Percentiles rank a stretch among this genome's conserved stretches.
Conservation (phyloP, 2,888 invertebrate genomes). For the Ochlodes sylvanus region DNA sequence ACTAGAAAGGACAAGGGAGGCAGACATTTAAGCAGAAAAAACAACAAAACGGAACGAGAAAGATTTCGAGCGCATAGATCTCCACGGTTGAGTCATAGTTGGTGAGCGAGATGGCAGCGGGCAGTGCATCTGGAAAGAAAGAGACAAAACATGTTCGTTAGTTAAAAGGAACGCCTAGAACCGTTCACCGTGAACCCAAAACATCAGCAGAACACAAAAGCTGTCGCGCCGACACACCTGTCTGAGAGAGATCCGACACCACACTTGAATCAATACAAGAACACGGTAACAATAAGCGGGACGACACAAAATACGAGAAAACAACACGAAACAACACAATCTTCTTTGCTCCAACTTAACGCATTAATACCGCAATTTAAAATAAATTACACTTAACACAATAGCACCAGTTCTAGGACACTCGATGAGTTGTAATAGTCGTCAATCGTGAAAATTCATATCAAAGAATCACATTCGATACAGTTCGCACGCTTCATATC, state of each 20-base stretch:
- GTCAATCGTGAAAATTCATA: too few relatives aligned
- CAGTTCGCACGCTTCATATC: background rate
- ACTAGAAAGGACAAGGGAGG: constrained; percentile 39
- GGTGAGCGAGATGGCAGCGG: constrained; percentile 58
- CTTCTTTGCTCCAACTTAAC: constrained; percentile 5
- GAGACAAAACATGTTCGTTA: constrained; percentile 74
- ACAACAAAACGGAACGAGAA: constrained; percentile 22
- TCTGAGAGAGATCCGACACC: constrained; percentile 67
- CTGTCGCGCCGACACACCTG: constrained; percentile 57
- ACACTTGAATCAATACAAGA: constrained; percentile 65
- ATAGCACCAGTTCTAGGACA: background rate
- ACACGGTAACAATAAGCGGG: constrained; percentile 58
- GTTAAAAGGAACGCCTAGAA: constrained; percentile 57
- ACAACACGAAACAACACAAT: constrained; percentile 26
- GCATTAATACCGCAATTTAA: background rate
- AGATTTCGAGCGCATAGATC: constrained; percentile 37
- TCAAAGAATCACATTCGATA: background rate
- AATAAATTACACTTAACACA: background rate
- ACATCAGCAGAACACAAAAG: constrained; percentile 67
- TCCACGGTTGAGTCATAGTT: constrained; percentile 41
- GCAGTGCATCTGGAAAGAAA: constrained; percentile 77
- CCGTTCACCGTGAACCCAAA: constrained; percentile 67
- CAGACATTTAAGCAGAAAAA: constrained; percentile 32
- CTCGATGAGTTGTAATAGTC: too few relatives aligned
- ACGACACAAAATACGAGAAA: constrained; percentile 43